Percentiles rank a stretch among this genome's conserved stretches.
Conservation (phyloP, 53 echinoderm and acorn worm genomes). For the Crossaster papposus region DNA sequence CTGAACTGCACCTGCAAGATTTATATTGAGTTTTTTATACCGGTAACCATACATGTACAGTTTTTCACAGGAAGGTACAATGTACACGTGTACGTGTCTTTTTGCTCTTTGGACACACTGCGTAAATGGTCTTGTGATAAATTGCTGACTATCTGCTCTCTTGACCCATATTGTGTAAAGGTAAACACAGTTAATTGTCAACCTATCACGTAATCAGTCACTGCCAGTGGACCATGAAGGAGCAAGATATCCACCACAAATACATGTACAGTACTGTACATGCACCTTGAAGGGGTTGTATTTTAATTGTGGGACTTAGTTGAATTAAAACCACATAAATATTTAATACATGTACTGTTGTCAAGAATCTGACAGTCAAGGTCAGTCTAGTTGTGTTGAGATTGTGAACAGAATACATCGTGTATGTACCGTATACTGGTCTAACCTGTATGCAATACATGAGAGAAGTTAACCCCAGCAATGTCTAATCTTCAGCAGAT, state of each 20-base stretch:
- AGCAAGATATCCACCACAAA: neutral
- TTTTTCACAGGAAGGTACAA: neutral
- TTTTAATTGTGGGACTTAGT: neutral
- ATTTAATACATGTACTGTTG: neutral
- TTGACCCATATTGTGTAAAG: constrained; percentile 14
- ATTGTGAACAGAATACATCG: too few relatives aligned
- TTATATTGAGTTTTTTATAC: too few relatives aligned
- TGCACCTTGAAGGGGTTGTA: neutral
- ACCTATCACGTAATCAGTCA: constrained; percentile 15
- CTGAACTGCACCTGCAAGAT: too few relatives aligned
- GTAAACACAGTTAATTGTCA: neutral
- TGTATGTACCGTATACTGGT: neutral
- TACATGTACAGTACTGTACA: neutral
- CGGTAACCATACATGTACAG: too few relatives aligned
- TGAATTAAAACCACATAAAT: neutral
- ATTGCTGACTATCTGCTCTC: neutral
- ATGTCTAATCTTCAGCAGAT: too few relatives aligned
- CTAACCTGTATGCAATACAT: neutral
- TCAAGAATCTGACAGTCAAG: neutral
- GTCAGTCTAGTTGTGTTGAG: too few relatives aligned
- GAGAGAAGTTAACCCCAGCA: too few relatives aligned
- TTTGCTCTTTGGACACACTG: neutral
- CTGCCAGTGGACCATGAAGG: constrained; percentile 12
- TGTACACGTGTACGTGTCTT: neutral
- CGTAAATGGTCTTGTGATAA: neutral